Percentiles rank a stretch among this genome's conserved stretches.
Evolutionary conservation across 2,113 vertebrate genomes (phyloP).

Genomic region (Ia io): DNA sequence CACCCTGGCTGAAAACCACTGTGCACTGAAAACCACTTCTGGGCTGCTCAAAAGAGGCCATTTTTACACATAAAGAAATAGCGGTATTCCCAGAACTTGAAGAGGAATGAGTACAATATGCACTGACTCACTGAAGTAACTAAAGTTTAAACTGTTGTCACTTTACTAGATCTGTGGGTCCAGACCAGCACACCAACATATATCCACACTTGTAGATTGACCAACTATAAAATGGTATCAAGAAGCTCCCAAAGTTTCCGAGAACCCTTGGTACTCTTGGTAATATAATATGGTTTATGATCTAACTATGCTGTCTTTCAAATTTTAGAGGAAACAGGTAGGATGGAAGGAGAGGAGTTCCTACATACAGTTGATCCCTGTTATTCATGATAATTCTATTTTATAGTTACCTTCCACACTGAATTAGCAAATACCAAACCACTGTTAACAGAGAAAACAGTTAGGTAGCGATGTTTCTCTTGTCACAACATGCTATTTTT

Average conservation of each 20-base stretch:
- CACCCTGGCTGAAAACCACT: background rate
- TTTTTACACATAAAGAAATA: background rate
- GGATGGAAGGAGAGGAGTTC: background rate
- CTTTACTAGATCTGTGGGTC: background rate
- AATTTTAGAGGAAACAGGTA: background rate
- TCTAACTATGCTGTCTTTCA: background rate
- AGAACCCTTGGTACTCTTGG: background rate
- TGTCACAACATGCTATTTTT: background rate
- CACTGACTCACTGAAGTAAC: background rate
- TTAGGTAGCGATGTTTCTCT: background rate
- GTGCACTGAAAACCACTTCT: background rate
- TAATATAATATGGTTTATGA: background rate
- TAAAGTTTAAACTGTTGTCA: background rate
- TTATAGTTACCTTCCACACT: background rate
- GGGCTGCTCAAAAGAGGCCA: background rate
- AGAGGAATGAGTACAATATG: background rate
- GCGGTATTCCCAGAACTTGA: background rate
- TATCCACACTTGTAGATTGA: fast-evolving
- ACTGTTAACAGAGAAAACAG: background rate
- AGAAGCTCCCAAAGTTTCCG: background rate
- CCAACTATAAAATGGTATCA: background rate
- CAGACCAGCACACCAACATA: background rate
- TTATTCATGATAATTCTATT: background rate
- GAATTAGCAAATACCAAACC: background rate
- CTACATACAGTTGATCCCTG: fast-evolving